Base-by-base conservation (phyloP, 2,888 invertebrate species). In the Idaea straminata region DNA sequence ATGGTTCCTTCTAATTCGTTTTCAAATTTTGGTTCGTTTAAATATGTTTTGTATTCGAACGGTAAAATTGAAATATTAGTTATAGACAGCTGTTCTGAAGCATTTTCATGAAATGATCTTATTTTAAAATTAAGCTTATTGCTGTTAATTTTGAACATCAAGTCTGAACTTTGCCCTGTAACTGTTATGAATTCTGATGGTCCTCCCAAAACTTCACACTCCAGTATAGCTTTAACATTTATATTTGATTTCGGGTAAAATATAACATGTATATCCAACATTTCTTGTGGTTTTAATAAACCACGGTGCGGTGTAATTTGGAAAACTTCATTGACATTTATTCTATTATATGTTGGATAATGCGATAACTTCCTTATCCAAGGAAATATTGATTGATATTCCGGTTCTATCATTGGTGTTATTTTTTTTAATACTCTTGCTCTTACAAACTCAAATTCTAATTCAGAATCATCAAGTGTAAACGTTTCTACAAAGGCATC, bases 161-260 rank as follows among this genome's bases (percentile, higher is more conserved):
- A 81, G 65, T 89, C 85, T 5, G 94, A 93, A 66, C 94, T 92
- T 76, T 86, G 88, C 0, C 94, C 95, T 0, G 82, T 83, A 2
- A 95, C 82, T 57, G 79, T 66, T 35, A 95, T 78, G 0, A 77
- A 72, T 82, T 95, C 94, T 0, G 93, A 75, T 3, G 94, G 94
- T 0, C 95, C 95, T 7, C 94, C 94, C 57, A 92, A 76, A 35
- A 95, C 91, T 70, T 93, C 88, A 76, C 94, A 95, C 67, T 92
- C 83, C 0, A 93, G 82, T 36, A 80, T 74, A n/a, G 92, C 94
- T 64, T 84, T 83, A 4, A 94, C 80, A 63, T 77, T 86, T 6
- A 90, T 88, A 72, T 94, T 89, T 5, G 71, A 67, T 66, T 81
- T 85, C 4, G 94, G 93, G 68, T 82, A 86, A 71, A 94, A 94